Base-by-base conservation (phyloP, 2,888 invertebrate species). In the Agriopis marginaria region DNA sequence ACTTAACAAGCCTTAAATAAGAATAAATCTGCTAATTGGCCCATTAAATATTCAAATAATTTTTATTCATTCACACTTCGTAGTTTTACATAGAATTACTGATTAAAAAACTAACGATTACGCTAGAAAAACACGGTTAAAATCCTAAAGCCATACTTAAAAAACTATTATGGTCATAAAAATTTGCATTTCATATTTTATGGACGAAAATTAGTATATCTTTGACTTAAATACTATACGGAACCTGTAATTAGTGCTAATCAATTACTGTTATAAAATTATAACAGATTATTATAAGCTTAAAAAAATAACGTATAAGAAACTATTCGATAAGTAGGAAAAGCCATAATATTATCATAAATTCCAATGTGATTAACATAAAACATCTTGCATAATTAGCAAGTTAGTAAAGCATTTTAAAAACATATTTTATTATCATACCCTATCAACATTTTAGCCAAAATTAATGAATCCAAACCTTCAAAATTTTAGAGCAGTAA, bases 181-280 rank as follows among this genome's bases (percentile, higher is more conserved):
- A 75, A 77, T 79, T 77, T 58, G 76, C 77, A 79, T 79, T 75
- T 73, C 67, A 70, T 73, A 74, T 70, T 73, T 67, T 63, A 70
- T 63, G 50, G 39, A 12, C 60, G 64, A 66, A 71, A 74, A 77
- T 72, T 72, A 74, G 71, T 71, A 14, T 68, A 17, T 66, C 62
- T 66, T 51, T 54, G 49, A 70, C 59, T 68, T 65, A 61, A 71
- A 69, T 69, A 70, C 68, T 58, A 49, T 45, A 74, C 58, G 23
- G 32, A 68, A 62, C 65, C 68, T 75, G 32, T 74, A 69, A 76
- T 77, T 77, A 77, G 23, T 47, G 44, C 50, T 71, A 71, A 77
- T 74, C 74, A 74, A 74, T 74, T 75, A 73, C 68, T 51, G 68
- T 74, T 69, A 66, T 63, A 54, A 63, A 66, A 54, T 14, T 47